A percentile compares a stretch with the other conserved stretches of the same genome.
These are phyloP conservation scores for Oreortyx pictus DNA, from an alignment of 2,797 vertebrate genomes.

Conservation along the genomic window DNA sequence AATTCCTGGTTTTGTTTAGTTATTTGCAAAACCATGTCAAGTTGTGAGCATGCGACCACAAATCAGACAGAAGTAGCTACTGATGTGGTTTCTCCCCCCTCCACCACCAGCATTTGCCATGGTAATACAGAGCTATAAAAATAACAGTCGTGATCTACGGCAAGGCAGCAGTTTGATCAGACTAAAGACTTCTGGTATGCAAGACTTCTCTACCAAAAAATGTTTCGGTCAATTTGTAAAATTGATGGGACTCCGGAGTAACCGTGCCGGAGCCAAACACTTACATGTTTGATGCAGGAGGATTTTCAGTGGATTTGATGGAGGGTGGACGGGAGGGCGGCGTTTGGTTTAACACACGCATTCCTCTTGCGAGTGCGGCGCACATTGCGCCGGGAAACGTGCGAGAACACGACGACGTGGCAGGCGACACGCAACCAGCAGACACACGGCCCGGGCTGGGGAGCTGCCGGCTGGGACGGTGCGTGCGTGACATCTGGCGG, in stretches of 20 bases:
- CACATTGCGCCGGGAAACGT: slow-evolving; percentile 36
- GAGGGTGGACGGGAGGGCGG: slow-evolving; percentile 1
- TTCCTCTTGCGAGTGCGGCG: slow-evolving; percentile 46
- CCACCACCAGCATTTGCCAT: not conserved
- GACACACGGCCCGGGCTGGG: not conserved
- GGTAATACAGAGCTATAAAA: slow-evolving; percentile 53
- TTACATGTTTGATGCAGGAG: slow-evolving; percentile 57
- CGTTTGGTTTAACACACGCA: not conserved
- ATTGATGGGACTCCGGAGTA: slow-evolving; percentile 57
- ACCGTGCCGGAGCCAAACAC: slow-evolving; percentile 19
- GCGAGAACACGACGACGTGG: slow-evolving; percentile 49
- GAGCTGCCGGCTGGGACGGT: not conserved
- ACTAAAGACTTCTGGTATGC: slow-evolving; percentile 51
- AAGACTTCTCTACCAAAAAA: slow-evolving; percentile 46
- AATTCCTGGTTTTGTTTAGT: slow-evolving; percentile 67
- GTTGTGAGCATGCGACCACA: slow-evolving; percentile 54
- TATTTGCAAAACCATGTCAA: slow-evolving; percentile 71
- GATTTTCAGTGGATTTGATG: slow-evolving; percentile 56
- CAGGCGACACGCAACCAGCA: slow-evolving; percentile 53
- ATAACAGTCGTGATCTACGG: slow-evolving; percentile 35
- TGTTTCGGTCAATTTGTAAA: slow-evolving; percentile 61
- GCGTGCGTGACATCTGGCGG: slow-evolving; percentile 71
- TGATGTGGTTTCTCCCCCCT: slow-evolving; percentile 65
- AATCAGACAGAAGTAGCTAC: slow-evolving; percentile 68
- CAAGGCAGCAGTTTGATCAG: slow-evolving; percentile 52